Base-by-base conservation (phyloP, 2,113 vertebrate genomes). In the Lophius piscatorius region DNA sequence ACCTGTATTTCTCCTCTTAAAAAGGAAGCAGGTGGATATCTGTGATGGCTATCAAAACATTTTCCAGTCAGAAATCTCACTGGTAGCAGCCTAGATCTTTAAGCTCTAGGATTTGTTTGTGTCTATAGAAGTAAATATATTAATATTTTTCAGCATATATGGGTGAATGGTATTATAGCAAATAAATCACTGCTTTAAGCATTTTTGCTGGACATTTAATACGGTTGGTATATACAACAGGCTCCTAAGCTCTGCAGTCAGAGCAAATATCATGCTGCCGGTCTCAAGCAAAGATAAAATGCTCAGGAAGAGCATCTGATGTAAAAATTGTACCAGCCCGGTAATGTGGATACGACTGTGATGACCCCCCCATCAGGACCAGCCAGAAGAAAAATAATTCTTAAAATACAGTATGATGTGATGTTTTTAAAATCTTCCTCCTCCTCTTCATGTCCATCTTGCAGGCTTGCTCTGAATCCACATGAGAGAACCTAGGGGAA, bases 51-150 rank as follows among this genome's bases (percentile, higher is more conserved):
- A 82, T 88, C 80, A 79, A 92, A 44, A 55, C 21, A 63, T 71
- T 73, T 78, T 74, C 89, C 92, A 92, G 94, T 92, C 97, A 96
- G 98, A 96, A 98, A 96, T 95, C 91, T 93, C 92, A 91, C 91
- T 92, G 94, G 95, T 95, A 98, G 97, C 97, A 96, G 94, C 88
- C 92, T 92, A 95, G 93, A 95, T 94, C 93, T 93, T 80, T 74
- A 91, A 94, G 92, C 94, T 93, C 94, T 94, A 94, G 87, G 93
- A 93, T 92, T 73, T 79, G 84, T 74, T n/a, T n/a, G n/a, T n/a
- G 73, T 82, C 70, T 62, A 49, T 74, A 86, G 51, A 76, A 80
- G 83, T 81, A 91, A 89, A 91, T 91, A 92, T 91, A 90, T 93
- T 93, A 91, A 91, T 88, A 89, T 92, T 77, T 81, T n/a, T 93